Conservation (phyloP, 2,888 invertebrate genomes). For the Abrostola triplasia region DNA sequence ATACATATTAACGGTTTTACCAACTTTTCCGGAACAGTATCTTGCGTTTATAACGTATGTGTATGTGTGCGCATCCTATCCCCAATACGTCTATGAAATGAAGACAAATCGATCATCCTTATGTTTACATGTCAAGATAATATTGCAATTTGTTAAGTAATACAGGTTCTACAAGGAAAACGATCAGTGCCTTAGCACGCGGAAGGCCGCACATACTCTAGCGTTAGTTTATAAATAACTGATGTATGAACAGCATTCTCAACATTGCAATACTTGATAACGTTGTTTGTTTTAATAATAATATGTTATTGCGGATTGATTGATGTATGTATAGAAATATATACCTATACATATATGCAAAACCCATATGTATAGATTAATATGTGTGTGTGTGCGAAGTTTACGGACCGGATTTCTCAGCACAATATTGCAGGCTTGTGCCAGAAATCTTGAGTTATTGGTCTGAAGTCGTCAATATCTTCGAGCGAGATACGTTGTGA, state of each 20-base stretch:
- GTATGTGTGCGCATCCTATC: background rate
- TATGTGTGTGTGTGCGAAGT: no score
- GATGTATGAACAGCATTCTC: slow-evolving; percentile 10
- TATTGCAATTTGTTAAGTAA: slow-evolving; percentile 31
- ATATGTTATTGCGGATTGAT: slow-evolving; percentile 10
- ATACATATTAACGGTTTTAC: no score
- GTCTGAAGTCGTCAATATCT: no score
- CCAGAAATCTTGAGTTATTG: no score
- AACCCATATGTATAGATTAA: background rate
- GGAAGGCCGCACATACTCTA: slow-evolving; percentile 19
- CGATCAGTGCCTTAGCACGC: slow-evolving; percentile 30
- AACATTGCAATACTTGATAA: background rate
- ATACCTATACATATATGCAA: background rate
- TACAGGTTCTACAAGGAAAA: slow-evolving; percentile 43
- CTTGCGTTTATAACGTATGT: background rate
- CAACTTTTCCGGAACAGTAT: background rate
- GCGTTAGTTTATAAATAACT: slow-evolving; percentile 8
- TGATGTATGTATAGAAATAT: background rate
- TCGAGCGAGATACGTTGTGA: no score
- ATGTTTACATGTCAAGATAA: slow-evolving; percentile 25
- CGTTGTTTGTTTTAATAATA: slow-evolving; percentile 13
- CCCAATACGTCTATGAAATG: slow-evolving; percentile 7
- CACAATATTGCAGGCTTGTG: no score
- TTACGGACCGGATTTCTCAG: no score
- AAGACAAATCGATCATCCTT: slow-evolving; percentile 23